Percentiles rank a stretch among this genome's conserved stretches.
These are phyloP conservation scores for Theodoxus fluviatilis DNA, from an alignment of 2,888 invertebrate species.

Conservation along the genomic window DNA sequence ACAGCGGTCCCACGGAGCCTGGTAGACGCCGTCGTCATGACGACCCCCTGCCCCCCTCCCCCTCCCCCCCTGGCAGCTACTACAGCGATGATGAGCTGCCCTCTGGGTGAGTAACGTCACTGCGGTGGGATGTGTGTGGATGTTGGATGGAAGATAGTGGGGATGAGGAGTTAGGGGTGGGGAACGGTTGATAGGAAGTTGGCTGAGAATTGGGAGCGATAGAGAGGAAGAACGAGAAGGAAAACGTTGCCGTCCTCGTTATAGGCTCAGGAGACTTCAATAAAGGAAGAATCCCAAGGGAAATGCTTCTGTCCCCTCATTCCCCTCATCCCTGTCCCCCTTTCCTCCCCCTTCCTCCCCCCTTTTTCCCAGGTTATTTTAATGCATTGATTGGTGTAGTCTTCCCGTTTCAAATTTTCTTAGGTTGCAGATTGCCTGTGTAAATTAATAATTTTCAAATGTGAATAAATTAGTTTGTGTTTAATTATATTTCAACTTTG, in stretches of 20 bases:
- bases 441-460: not conserved
- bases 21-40: not conserved
- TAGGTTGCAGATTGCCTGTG: not conserved
- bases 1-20: constrained; percentile 27
- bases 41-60: constrained; percentile 40
- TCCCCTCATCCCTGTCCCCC: too few species aligned
- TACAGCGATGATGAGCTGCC: constrained; percentile 48
- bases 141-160: constrained; percentile 2
- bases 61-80: constrained; percentile 50
- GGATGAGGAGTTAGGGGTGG: too few species aligned
- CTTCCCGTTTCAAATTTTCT: not conserved
- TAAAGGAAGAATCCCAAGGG: too few species aligned
- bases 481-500: not conserved
- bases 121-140: too few species aligned
- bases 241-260: too few species aligned
- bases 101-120: constrained; percentile 22
- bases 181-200: too few species aligned
- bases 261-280: too few species aligned
- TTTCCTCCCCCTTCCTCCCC: too few species aligned
- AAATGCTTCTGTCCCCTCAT: too few species aligned
- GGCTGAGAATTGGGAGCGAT: too few species aligned
- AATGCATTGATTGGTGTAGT: not conserved
- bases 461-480: not conserved
- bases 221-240: too few species aligned
- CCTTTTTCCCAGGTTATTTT: not conserved